Evolutionary conservation across 2,888 invertebrate genomes (phyloP).

Genomic region (Ophion costatus): DNA sequence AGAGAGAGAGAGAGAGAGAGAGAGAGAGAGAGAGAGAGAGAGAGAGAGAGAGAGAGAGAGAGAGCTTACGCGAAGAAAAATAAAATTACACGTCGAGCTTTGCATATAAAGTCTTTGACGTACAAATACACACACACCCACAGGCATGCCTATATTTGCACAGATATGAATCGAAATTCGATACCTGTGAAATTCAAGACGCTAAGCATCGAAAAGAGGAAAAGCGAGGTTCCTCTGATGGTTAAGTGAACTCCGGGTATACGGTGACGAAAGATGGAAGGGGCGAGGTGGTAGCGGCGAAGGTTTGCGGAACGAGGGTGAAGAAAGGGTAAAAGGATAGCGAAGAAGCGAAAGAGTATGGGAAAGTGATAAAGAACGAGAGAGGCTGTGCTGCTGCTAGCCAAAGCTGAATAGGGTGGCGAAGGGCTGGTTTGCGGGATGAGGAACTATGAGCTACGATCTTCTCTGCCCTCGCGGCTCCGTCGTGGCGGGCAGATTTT

Average conservation of each 20-base stretch:
- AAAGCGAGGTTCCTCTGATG: conserved; percentile 9
- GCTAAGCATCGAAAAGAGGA: conserved; percentile 23
- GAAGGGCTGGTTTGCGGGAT: conserved; percentile 1
- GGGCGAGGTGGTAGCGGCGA: neutral
- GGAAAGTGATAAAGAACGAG: conserved; percentile 39
- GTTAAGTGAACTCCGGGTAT: conserved; percentile 12
- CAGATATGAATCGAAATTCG: conserved; percentile 13
- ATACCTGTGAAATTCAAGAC: conserved; percentile 40
- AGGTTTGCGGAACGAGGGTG: neutral
- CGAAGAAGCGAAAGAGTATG: neutral
- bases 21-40: neutral
- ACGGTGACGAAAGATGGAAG: conserved; percentile 42
- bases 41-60: neutral
- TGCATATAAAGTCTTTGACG: conserved; percentile 26
- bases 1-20: too few species aligned
- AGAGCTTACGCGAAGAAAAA: conserved; percentile 23
- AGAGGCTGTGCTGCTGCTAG: neutral
- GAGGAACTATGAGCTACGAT: conserved; percentile 52
- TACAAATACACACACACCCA: neutral
- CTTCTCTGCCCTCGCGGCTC: conserved; percentile 67
- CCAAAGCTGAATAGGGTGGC: conserved; percentile 22
- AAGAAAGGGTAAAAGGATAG: neutral
- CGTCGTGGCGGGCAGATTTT: conserved; percentile 67
- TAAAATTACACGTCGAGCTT: conserved; percentile 15
- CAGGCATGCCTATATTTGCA: neutral